These are phyloP conservation scores for Malurus alboscapulatus DNA, from an alignment of 2,113 vertebrate genomes.

Conservation along the genomic window DNA sequence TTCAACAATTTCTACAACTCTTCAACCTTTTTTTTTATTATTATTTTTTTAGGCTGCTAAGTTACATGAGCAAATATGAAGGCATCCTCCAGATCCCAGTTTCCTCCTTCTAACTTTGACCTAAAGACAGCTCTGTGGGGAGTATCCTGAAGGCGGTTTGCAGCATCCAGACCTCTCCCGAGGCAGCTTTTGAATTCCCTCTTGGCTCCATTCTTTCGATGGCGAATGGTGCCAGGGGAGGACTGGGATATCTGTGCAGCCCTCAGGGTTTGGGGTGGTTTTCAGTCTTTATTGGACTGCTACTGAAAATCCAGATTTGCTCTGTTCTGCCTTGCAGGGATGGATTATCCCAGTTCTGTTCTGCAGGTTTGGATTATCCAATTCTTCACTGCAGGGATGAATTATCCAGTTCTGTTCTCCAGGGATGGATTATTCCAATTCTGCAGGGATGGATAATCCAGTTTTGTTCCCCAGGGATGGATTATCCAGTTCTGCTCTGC, in stretches of 20 bases:
- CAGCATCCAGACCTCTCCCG: not conserved
- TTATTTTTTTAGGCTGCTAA: not conserved
- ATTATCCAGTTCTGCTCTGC: not conserved
- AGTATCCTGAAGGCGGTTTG: not conserved
- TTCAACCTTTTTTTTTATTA: not conserved
- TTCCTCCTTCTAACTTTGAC: not conserved
- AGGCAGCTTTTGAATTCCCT: not conserved
- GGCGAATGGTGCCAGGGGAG: not conserved
- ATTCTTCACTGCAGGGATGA: too few relatives aligned
- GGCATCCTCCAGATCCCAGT: not conserved
- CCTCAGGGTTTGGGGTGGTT: not conserved
- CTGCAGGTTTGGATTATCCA: too few relatives aligned
- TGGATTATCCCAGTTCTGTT: not conserved
- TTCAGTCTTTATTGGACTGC: not conserved
- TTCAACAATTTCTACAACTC: not conserved
- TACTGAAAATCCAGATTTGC: not conserved
- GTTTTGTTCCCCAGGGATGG: too few relatives aligned
- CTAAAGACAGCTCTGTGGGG: not conserved
- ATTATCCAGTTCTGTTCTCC: too few relatives aligned
- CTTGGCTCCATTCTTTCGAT: not conserved
- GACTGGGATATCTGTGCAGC: not conserved
- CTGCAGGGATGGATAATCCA: too few relatives aligned
- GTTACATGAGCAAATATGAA: not conserved
- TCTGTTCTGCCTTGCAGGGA: accelerated
- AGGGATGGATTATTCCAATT: too few relatives aligned